Base-by-base conservation (phyloP, 1,140 invertebrate species). In the Ceratosolen solmsi region DNA sequence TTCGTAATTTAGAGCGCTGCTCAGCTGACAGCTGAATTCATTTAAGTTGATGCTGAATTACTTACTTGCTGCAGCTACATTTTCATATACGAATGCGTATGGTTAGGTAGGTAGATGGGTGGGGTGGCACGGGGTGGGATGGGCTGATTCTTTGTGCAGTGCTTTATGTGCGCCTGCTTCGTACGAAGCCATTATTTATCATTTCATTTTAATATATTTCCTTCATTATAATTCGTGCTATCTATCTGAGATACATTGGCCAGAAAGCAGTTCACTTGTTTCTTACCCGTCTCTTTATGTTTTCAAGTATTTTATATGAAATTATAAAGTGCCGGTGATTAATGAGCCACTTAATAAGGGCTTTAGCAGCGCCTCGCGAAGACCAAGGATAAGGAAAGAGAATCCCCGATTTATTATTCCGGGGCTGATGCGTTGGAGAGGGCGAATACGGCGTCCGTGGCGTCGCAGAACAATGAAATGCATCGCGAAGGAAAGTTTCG, bases 1-100 rank as follows among this genome's bases (percentile, higher is more conserved):
- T n/a, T n/a, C 41, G 25, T 71, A 71, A 49, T 71, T 71, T 71
- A 71, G 70, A 71, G 70, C 0, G 17, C 71, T 54, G 46, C 71
- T 56, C 4, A 49, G 22, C 49, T 56, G 49, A 54, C 41, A 73
- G 71, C 27, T 73, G n/a, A 73, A 73, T 73, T 54, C 49, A 22
- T 73, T 73, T 54, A 73, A 56, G 13, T 68, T 8, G 58, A 54
- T 54, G 9, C 5, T 36, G 20, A 36, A 68, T 68, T 68, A 22
- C n/a, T 38, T 33, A 38, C 41, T 60, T 58, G 30, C 25, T 33
- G n/a, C 20, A 13, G 30, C 4, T 27, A 25, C 13, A 22, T 36
- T 74, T 56, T n/a, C 56, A 56, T 56, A n/a, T 38, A n/a, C 27
- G 25, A n/a, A 15, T 49, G 7, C 27, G 30, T 20, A 46, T 8